These are phyloP conservation scores for Solenopsis fugax DNA, from an alignment of 1,140 invertebrate species.

Conservation along the genomic window DNA sequence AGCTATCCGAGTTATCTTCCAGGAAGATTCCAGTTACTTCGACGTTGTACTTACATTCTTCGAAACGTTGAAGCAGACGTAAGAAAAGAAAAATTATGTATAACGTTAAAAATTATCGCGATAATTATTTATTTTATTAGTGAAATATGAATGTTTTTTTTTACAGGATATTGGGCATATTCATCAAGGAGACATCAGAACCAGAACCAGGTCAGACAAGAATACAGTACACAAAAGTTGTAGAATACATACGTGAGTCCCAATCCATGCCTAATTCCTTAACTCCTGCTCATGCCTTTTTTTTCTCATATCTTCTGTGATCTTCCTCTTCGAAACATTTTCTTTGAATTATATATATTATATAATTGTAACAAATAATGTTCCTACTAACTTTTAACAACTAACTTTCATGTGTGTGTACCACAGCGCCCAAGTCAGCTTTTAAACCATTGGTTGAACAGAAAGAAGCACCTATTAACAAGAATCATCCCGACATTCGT, in stretches of 20 bases:
- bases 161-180: constrained; percentile 74
- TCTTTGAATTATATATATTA: constrained; percentile 28
- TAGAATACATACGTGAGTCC: constrained; percentile 83
- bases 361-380: not conserved
- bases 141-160: constrained; percentile 21
- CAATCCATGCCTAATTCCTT: constrained; percentile 18
- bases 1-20: constrained; percentile 89
- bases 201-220: constrained; percentile 79
- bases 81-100: constrained; percentile 65
- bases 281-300: not conserved
- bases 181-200: constrained; percentile 65
- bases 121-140: constrained; percentile 36
- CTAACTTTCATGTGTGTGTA: constrained; percentile 65
- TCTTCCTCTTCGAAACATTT: constrained; percentile 20
- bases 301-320: constrained; percentile 22
- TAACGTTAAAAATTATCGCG: not conserved
- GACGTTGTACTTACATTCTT: constrained; percentile 82
- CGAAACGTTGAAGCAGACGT: constrained; percentile 80
- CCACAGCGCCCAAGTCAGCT: constrained; percentile 83
- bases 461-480: constrained; percentile 75
- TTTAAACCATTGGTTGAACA: constrained; percentile 80
- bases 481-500: constrained; percentile 81
- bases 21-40: constrained; percentile 89
- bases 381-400: constrained; percentile 73
- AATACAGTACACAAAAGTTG: constrained; percentile 72